Evolutionary conservation across 1,140 invertebrate genomes (phyloP).

Genomic region (Penaeus chinensis): DNA sequence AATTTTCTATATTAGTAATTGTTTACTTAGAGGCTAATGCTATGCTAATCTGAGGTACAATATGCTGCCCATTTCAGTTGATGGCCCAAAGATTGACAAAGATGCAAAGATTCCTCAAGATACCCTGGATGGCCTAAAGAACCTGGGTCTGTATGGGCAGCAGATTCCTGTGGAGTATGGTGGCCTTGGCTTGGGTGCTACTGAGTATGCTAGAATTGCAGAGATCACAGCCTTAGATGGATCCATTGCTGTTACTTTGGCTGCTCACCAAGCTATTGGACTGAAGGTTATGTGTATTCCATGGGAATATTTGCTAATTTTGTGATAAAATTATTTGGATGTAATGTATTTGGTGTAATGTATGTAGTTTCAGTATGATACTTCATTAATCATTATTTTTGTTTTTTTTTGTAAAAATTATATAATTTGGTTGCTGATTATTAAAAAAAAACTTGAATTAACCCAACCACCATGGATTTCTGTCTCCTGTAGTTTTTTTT

Average conservation of each 20-base stretch:
- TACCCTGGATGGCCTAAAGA: constrained; percentile 82
- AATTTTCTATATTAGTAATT: neutral
- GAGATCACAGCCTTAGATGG: constrained; percentile 91
- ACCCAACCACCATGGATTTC: too few relatives aligned
- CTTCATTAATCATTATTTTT: neutral
- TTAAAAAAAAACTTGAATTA: too few relatives aligned
- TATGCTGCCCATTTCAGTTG: constrained; percentile 66
- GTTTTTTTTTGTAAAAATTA: neutral
- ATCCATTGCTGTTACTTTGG: constrained; percentile 85
- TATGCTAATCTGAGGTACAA: neutral
- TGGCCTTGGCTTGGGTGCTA: constrained; percentile 87
- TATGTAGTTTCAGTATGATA: too few relatives aligned
- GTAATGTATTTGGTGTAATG: too few relatives aligned
- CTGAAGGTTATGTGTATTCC: constrained; percentile 76
- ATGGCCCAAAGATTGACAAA: constrained; percentile 72
- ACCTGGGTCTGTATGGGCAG: constrained; percentile 91
- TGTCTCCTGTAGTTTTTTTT: too few relatives aligned
- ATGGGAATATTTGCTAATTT: too few relatives aligned
- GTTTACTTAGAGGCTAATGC: constrained; percentile 10
- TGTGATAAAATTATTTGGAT: too few relatives aligned
- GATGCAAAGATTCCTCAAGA: constrained; percentile 72
- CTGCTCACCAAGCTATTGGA: constrained; percentile 91
- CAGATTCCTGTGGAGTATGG: constrained; percentile 85
- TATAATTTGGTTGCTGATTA: neutral
- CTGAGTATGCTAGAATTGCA: constrained; percentile 92